Percentiles rank a stretch among this genome's conserved stretches.
phyloP scores from a whole-genome alignment of 2,888 invertebrate species.

The Dione vanillae region DNA sequence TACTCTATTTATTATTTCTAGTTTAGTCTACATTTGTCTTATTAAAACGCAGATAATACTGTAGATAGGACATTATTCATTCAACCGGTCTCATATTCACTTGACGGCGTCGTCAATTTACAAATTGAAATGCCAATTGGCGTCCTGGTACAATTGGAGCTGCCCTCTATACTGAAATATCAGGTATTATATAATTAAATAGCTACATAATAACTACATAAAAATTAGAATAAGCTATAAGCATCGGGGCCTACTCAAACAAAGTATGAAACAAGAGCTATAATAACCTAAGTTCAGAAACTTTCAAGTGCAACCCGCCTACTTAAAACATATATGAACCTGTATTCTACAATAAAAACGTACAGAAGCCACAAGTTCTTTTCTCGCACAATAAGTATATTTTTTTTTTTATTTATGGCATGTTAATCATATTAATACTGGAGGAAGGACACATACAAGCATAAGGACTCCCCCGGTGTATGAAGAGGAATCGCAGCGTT shows the following conservation, averaged over 20 bases:
- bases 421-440: no score
- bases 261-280: not conserved
- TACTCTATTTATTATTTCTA: no score
- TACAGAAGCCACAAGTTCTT: not conserved
- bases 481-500: no score
- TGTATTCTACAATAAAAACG: not conserved
- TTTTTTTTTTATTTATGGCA: not conserved
- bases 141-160: constrained; percentile 33
- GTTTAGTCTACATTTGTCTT: not conserved
- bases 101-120: constrained; percentile 37
- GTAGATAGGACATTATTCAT: not conserved
- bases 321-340: not conserved
- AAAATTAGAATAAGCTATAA: no score
- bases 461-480: no score
- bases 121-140: constrained; percentile 43
- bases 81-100: constrained; percentile 18
- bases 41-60: not conserved
- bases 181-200: not conserved
- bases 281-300: constrained; percentile 3
- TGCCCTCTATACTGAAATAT: not conserved
- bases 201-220: no score
- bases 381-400: not conserved
- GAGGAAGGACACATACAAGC: no score
- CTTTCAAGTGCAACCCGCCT: not conserved
- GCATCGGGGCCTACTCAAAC: not conserved